phyloP scores from a whole-genome alignment of 2,888 invertebrate genomes.

The Amorpha juglandis region DNA sequence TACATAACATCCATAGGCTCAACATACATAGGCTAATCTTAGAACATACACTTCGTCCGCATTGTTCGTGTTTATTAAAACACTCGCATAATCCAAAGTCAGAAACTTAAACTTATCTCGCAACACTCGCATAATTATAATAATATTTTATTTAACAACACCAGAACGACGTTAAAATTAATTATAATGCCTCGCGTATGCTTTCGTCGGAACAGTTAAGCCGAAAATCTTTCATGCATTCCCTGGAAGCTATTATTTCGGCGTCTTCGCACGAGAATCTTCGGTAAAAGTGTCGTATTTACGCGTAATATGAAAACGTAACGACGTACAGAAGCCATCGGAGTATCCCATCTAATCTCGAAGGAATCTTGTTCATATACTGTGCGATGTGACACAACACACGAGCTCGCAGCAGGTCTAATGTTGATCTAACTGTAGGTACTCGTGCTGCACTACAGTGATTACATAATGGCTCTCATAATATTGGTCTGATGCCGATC shows the following conservation, averaged over 20 bases:
- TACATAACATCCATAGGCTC: too few species aligned
- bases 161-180: slow-evolving; percentile 6
- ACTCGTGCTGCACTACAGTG: too few species aligned
- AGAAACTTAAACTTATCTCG: not conserved
- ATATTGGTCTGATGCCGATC: too few species aligned
- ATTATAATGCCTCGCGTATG: slow-evolving; percentile 15
- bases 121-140: not conserved
- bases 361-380: slow-evolving; percentile 41
- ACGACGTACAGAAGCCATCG: slow-evolving; percentile 47
- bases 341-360: slow-evolving; percentile 56
- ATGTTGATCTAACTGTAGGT: not conserved
- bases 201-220: slow-evolving; percentile 13
- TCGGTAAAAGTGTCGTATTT: slow-evolving; percentile 26
- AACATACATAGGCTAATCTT: too few species aligned
- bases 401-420: slow-evolving; percentile 5
- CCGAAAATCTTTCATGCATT: slow-evolving; percentile 19
- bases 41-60: too few species aligned
- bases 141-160: slow-evolving; percentile 12
- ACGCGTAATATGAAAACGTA: slow-evolving; percentile 34
- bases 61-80: not conserved
- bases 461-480: too few species aligned
- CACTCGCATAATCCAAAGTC: not conserved
- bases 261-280: slow-evolving; percentile 13
- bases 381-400: slow-evolving; percentile 9
- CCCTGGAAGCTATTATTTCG: slow-evolving; percentile 11